Evolutionary conservation across 1,140 invertebrate species (phyloP).

Genomic region (Megalopta genalis): DNA sequence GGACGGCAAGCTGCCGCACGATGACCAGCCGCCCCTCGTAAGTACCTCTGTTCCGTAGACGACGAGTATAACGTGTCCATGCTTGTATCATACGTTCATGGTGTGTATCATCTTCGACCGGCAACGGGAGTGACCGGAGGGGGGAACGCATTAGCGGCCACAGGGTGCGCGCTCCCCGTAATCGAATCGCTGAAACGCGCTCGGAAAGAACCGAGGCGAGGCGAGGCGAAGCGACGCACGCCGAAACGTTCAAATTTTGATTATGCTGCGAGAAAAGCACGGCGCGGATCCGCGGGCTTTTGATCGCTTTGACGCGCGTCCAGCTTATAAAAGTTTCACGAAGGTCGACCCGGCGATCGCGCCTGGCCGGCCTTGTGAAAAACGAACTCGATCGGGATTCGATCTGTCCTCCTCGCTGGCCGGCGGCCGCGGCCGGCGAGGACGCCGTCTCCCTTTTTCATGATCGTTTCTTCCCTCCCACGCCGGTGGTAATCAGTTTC

Average conservation of each 20-base stretch:
- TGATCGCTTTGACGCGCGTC: slow-evolving; percentile 57
- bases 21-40: slow-evolving; percentile 82
- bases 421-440: slow-evolving; percentile 8
- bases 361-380: not conserved
- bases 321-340: slow-evolving; percentile 61
- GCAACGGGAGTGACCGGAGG: not conserved
- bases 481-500: slow-evolving; percentile 50
- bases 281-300: slow-evolving; percentile 30
- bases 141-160: no score
- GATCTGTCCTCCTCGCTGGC: slow-evolving; percentile 26
- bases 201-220: slow-evolving; percentile 7
- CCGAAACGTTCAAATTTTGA: slow-evolving; percentile 35
- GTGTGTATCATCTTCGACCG: slow-evolving; percentile 10
- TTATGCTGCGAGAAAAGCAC: slow-evolving; percentile 7
- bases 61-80: not conserved
- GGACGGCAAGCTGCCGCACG: slow-evolving; percentile 86
- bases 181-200: slow-evolving; percentile 30
- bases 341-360: not conserved
- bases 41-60: slow-evolving; percentile 61
- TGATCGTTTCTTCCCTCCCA: slow-evolving; percentile 42
- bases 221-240: not conserved
- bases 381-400: slow-evolving; percentile 56
- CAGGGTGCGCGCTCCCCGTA: not conserved
- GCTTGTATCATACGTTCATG: slow-evolving; percentile 14
- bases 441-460: slow-evolving; percentile 30